Percentiles rank a stretch among this genome's conserved stretches.
Evolutionary conservation across 92 coral and sea anemone genomes (phyloP).

Genomic region (Umimayanthus chanpuru): DNA sequence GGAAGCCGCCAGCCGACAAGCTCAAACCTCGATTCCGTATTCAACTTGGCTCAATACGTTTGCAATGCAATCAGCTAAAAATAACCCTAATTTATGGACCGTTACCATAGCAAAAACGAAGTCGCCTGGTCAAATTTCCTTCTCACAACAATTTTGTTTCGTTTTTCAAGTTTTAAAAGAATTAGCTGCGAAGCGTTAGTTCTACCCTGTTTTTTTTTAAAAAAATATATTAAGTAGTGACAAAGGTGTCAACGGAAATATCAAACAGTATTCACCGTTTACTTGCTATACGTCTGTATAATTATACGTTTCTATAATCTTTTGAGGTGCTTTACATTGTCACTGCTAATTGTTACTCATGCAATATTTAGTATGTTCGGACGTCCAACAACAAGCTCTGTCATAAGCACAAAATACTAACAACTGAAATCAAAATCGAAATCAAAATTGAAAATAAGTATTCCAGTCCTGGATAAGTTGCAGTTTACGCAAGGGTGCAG

Average conservation of each 20-base stretch:
- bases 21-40: conserved; percentile 10
- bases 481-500: too few species aligned
- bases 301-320: neutral
- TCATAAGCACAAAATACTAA: neutral
- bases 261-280: neutral
- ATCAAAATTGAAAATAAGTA: neutral
- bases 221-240: neutral
- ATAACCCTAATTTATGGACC: conserved; percentile 39
- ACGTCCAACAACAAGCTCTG: neutral
- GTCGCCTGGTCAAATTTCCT: neutral
- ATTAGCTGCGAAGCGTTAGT: neutral
- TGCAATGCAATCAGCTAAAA: conserved; percentile 15
- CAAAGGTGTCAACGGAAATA: neutral
- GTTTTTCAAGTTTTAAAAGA: neutral
- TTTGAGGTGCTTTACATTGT: neutral
- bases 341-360: conserved; percentile 4
- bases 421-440: neutral
- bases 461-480: neutral
- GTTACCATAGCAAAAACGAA: conserved; percentile 34
- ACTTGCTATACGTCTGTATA: neutral
- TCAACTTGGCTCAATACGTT: neutral
- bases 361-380: conserved; percentile 12
- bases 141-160: neutral
- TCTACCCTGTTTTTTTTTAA: neutral
- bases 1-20: neutral